A percentile compares a stretch with the other conserved stretches of the same genome.
phyloP scores from a whole-genome alignment of 1,140 invertebrate species.

The Antheraea mylitta region DNA sequence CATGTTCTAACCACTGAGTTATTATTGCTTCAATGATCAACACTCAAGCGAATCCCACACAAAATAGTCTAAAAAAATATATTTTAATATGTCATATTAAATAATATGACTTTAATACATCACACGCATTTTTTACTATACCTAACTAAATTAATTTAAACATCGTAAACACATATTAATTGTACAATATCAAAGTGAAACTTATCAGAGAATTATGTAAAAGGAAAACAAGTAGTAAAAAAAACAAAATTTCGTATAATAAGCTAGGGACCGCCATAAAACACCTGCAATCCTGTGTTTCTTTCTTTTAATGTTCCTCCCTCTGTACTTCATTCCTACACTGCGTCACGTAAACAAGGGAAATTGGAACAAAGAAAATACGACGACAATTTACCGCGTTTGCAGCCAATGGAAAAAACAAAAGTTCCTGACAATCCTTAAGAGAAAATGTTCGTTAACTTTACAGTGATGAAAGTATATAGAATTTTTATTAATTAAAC shows the following conservation, averaged over 20 bases:
- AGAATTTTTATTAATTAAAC: too few relatives aligned
- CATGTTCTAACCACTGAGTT: too few relatives aligned
- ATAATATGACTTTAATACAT: too few relatives aligned
- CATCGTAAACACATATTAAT: too few relatives aligned
- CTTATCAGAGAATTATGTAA: not conserved
- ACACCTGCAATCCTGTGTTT: conserved; percentile 30
- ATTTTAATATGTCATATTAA: too few relatives aligned
- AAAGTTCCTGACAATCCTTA: conserved; percentile 5
- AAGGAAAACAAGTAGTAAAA: not conserved
- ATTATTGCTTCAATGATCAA: too few relatives aligned
- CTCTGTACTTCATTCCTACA: conserved; percentile 12
- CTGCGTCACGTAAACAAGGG: conserved; percentile 71
- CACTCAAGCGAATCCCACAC: too few relatives aligned
- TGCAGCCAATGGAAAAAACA: conserved; percentile 2
- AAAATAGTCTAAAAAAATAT: too few relatives aligned
- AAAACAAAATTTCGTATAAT: conserved; percentile 28
- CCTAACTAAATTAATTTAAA: too few relatives aligned
- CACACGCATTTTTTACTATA: too few relatives aligned
- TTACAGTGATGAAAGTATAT: not conserved
- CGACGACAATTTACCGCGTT: conserved; percentile 18
- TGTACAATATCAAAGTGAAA: not conserved
- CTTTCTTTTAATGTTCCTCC: conserved; percentile 15
- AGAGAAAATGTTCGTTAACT: conserved; percentile 4
- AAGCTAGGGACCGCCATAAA: conserved; percentile 47
- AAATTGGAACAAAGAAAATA: conserved; percentile 53